A percentile compares a stretch with the other conserved stretches of the same genome.
These are phyloP conservation scores for Setipinna tenuifilis DNA, from an alignment of 2,797 vertebrate genomes.

Conservation along the genomic window DNA sequence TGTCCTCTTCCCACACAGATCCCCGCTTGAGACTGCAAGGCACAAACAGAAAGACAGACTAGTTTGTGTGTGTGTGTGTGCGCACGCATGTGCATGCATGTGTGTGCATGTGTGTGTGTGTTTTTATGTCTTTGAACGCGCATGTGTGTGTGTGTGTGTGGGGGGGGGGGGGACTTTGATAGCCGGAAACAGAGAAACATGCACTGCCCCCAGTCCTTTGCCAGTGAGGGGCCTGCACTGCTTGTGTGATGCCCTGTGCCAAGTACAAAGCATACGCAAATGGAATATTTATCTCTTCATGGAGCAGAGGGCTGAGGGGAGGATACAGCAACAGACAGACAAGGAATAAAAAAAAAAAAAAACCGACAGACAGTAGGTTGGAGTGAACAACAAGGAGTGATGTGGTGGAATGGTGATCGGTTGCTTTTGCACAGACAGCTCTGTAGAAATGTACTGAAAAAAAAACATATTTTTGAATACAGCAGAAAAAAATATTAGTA, in stretches of 20 bases:
- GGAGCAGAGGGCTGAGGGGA: not conserved
- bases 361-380: not conserved
- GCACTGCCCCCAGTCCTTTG: not conserved
- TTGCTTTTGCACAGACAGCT: not conserved
- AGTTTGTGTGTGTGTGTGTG: not conserved
- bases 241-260: conserved; percentile 33
- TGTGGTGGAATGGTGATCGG: not conserved
- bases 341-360: not conserved
- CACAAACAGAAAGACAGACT: conserved; percentile 42
- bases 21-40: conserved; percentile 81
- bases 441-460: not conserved
- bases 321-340: not conserved
- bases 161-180: conserved; percentile 59
- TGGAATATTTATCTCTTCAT: conserved; percentile 26
- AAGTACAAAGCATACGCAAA: conserved; percentile 33
- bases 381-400: not conserved
- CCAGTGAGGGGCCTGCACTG: conserved; percentile 1
- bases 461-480: not conserved
- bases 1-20: conserved; percentile 89
- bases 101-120: too few relatives aligned
- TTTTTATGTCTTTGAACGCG: too few relatives aligned
- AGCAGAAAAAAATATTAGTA: not conserved
- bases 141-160: too few relatives aligned
- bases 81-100: not conserved
- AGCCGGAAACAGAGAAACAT: conserved; percentile 17